These are phyloP conservation scores for Plectus sambesii DNA, from an alignment of 1,140 invertebrate species.

Conservation along the genomic window DNA sequence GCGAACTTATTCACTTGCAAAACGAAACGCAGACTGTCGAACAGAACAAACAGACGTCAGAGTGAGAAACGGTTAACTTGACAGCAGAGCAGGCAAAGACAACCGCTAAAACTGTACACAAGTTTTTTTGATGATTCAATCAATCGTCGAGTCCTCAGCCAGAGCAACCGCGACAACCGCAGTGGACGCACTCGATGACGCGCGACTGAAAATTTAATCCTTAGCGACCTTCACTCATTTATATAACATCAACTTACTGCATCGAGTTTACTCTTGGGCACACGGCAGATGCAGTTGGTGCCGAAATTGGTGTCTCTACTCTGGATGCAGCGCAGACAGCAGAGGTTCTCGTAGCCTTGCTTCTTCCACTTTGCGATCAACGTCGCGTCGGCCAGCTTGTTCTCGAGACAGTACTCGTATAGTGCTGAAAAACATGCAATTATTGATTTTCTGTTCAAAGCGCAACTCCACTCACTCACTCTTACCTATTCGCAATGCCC, in stretches of 20 bases:
- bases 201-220: conserved; percentile 24
- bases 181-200: conserved; percentile 46
- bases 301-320: conserved; percentile 97
- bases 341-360: conserved; percentile 96
- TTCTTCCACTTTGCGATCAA: conserved; percentile 99
- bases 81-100: too few species aligned
- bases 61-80: too few species aligned
- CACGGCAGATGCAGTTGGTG: conserved; percentile 96
- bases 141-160: too few species aligned
- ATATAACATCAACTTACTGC: conserved; percentile 54
- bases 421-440: conserved; percentile 65
- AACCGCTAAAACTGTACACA: too few species aligned
- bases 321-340: conserved; percentile 96
- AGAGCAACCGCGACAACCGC: conserved; percentile 43
- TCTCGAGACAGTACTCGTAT: conserved; percentile 90
- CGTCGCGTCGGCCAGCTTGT: conserved; percentile 92
- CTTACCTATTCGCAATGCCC: too few species aligned
- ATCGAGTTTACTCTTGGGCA: conserved; percentile 94
- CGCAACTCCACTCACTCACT: too few species aligned
- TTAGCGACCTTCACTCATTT: conserved; percentile 4
- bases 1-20: too few species aligned
- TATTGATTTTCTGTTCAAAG: conserved; percentile 9
- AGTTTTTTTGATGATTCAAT: too few species aligned
- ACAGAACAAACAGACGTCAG: too few species aligned
- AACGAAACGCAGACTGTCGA: too few species aligned